phyloP scores from a whole-genome alignment of 2,888 invertebrate genomes.

The Pseudococcus viburni region DNA sequence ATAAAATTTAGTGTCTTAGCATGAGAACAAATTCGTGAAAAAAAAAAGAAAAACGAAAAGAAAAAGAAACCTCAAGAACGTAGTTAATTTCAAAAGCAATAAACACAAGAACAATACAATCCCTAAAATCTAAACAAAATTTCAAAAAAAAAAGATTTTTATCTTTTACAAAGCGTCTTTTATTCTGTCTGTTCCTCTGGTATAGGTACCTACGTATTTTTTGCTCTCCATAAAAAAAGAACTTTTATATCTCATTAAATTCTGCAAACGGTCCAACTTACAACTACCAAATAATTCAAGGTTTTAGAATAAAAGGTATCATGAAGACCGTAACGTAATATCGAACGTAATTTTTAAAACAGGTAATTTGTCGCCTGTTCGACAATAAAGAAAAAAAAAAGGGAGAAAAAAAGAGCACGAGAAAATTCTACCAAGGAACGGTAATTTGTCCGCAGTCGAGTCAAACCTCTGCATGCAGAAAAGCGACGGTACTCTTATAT shows the following conservation, averaged over 20 bases:
- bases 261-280: constrained; percentile 19
- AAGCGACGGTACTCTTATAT: neutral
- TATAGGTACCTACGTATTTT: neutral
- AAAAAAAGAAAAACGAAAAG: neutral
- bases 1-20: neutral
- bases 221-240: constrained; percentile 33
- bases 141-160: constrained; percentile 6
- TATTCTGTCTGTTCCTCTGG: constrained; percentile 13
- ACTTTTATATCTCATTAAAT: constrained; percentile 41
- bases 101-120: constrained; percentile 44
- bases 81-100: constrained; percentile 28
- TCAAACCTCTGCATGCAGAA: constrained; percentile 21
- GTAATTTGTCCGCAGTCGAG: constrained; percentile 50
- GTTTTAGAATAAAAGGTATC: constrained; percentile 33
- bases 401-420: neutral
- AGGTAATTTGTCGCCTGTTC: constrained; percentile 23
- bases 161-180: constrained; percentile 25
- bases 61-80: constrained; percentile 8
- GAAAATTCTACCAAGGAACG: neutral
- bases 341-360: constrained; percentile 42
- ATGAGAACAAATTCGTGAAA: constrained; percentile 1
- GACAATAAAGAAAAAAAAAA: constrained; percentile 34
- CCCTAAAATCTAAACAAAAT: constrained; percentile 28
- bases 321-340: constrained; percentile 20
- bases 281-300: constrained; percentile 35